Evolutionary conservation across 2,888 invertebrate genomes (phyloP), one percentile per base, ranked within the genome.

Genomic region (Amiota communis): DNA sequence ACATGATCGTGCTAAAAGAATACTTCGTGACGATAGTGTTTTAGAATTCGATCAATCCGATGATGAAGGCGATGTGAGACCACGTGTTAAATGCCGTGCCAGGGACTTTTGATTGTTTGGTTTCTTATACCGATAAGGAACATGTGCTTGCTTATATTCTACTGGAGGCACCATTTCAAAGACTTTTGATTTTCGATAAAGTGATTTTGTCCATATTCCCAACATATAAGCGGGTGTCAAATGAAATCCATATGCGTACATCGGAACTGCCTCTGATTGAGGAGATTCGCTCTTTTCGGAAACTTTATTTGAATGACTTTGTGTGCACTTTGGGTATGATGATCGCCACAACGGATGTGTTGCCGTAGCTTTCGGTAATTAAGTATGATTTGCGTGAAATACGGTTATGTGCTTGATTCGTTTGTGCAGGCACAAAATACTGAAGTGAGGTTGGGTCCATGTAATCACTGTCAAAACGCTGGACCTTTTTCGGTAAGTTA

Each of bases 331-430:
- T 93, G 76, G 99, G 99, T 11, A 99, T 99, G 1, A 98, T 99
- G 1, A 97, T 99, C 0, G 95, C 97, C 0, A 96, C 98, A 0
- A 98, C 99, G 0, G 97, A 96, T 0, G 97, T 98, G 10, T 89
- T 99, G 74, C 99, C 99, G 0, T 99, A 99, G 89, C 90, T 99
- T 48, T 96, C 97, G 0, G 92, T 99, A 57, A 95, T 99, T 69
- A 99, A 98, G 88, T 99, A 97, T 87, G 98, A 99, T 90, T n/a
- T 99, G 99, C 91, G 95, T 95, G 79, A 95, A 98, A 84, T 99
- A 99, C 89, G 96, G 96, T 9, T 98, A 96, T 87, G 92, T 99
- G 36, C 91, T 99, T 79, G 99, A 99, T 0, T 99, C 99, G 0
- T 99, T 98, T 88, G 95, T 96, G 15, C 99, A 99, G 91, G 93